Evolutionary conservation across 2,797 vertebrate genomes (phyloP).

Genomic region (Myripristis jacobus): DNA sequence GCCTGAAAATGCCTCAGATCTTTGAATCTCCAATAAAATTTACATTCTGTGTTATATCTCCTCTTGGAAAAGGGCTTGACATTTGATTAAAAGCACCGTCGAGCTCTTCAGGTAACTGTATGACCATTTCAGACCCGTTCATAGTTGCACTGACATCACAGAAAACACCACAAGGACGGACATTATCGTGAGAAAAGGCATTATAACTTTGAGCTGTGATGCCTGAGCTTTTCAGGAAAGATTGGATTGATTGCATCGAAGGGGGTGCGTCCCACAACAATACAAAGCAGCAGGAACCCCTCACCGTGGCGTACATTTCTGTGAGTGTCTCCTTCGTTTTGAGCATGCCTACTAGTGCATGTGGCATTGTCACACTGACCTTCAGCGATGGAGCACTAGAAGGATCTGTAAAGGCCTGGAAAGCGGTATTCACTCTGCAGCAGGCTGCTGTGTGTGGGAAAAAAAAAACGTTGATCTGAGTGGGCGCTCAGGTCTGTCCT

Average conservation of each 20-base stretch:
- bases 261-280: neutral
- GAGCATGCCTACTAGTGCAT: neutral
- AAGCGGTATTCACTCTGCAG: constrained; percentile 29
- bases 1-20: constrained; percentile 20
- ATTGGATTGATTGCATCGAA: constrained; percentile 38
- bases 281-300: neutral
- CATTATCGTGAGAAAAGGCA: constrained; percentile 10
- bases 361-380: constrained; percentile 46
- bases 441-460: neutral
- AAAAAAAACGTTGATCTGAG: constrained; percentile 8
- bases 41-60: constrained; percentile 16
- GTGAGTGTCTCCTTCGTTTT: neutral
- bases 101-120: constrained; percentile 16
- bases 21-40: constrained; percentile 26
- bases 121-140: constrained; percentile 6
- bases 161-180: constrained; percentile 22
- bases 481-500: neutral
- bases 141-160: neutral
- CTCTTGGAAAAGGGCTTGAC: constrained; percentile 8
- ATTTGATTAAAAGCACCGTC: constrained; percentile 36
- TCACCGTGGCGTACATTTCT: neutral
- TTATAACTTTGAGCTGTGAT: constrained; percentile 26
- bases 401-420: constrained; percentile 27
- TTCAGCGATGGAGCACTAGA: constrained; percentile 32
- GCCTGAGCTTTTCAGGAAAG: constrained; percentile 10